Evolutionary conservation across 2,113 vertebrate genomes (phyloP).

Genomic region (Coptodon bakossiorum): DNA sequence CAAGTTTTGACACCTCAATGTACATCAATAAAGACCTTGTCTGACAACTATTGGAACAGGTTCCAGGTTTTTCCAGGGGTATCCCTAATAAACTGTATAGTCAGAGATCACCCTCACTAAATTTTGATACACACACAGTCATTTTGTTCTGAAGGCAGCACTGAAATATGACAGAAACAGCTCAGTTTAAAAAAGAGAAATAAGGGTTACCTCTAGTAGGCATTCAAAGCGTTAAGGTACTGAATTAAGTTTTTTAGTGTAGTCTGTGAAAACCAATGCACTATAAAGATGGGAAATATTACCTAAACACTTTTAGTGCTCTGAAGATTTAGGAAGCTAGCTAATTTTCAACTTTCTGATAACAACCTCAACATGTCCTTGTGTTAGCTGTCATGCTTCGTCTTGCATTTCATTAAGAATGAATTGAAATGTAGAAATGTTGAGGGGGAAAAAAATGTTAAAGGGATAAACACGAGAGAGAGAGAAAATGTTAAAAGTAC

Average conservation of each 20-base stretch:
- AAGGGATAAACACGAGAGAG: neutral
- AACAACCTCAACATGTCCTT: neutral
- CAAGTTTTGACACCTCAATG: neutral
- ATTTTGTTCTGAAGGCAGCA: neutral
- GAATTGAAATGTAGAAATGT: neutral
- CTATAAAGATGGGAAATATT: neutral
- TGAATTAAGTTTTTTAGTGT: neutral
- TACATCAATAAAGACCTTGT: neutral
- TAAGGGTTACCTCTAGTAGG: neutral
- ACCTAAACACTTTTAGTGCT: neutral
- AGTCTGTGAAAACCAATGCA: neutral
- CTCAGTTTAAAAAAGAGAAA: neutral
- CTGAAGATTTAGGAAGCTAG: neutral
- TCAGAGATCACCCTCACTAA: neutral
- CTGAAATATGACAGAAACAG: neutral
- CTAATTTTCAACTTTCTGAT: neutral
- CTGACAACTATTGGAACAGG: neutral
- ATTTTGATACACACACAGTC: neutral
- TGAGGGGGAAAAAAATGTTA: neutral
- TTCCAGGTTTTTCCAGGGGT: neutral
- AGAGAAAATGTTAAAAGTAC: neutral
- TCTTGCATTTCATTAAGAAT: neutral
- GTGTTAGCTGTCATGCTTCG: neutral
- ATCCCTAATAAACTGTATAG: neutral
- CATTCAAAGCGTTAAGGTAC: neutral